Evolutionary conservation across 2,888 invertebrate genomes (phyloP).

Genomic region (Sabatieria punctata): DNA sequence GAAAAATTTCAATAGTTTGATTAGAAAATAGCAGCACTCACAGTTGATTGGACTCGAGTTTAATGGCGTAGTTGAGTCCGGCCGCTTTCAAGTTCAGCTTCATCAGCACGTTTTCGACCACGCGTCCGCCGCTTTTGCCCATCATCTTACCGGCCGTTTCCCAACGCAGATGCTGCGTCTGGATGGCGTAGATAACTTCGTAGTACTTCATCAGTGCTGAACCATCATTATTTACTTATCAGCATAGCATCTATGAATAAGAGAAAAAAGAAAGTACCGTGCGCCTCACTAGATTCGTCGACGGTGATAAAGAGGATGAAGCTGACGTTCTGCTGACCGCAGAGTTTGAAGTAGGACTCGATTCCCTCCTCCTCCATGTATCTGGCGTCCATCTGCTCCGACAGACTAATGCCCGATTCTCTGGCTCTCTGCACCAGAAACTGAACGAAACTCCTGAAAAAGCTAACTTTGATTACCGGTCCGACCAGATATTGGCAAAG

Average conservation of each 20-base stretch:
- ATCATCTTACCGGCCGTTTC: neutral
- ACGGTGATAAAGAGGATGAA: neutral
- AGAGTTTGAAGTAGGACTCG: neutral
- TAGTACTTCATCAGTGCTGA: neutral
- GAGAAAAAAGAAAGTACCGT: neutral
- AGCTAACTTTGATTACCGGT: too few relatives aligned
- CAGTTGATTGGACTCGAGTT: neutral
- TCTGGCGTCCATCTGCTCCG: too few relatives aligned
- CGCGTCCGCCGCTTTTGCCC: neutral
- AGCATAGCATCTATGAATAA: neutral
- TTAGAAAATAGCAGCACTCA: too few relatives aligned
- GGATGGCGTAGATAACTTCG: neutral
- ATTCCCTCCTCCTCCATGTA: too few relatives aligned
- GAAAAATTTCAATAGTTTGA: too few relatives aligned
- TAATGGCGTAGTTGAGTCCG: neutral
- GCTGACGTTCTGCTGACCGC: neutral
- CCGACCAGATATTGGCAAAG: too few relatives aligned
- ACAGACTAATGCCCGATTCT: too few relatives aligned
- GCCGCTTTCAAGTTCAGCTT: neutral
- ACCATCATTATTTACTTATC: neutral
- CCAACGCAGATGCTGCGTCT: neutral
- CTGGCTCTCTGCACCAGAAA: too few relatives aligned
- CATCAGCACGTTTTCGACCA: neutral
- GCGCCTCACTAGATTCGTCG: neutral
- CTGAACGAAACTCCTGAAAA: too few relatives aligned